Conservation (phyloP, 2,888 invertebrate species). For the Caenorhabditis doughertyi region DNA sequence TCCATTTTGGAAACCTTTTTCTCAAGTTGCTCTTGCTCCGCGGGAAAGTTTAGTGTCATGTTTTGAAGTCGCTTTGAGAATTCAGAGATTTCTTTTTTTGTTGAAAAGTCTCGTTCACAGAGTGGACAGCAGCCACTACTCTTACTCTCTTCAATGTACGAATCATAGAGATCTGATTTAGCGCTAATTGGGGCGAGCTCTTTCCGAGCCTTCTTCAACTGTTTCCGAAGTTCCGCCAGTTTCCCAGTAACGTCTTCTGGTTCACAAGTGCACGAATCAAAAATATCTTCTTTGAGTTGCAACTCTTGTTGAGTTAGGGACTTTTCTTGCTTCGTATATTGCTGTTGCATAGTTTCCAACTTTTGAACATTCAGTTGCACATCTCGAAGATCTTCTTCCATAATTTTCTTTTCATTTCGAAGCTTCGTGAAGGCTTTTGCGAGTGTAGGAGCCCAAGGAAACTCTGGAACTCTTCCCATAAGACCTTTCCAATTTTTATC, state of each 20-base stretch:
- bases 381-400: slow-evolving; percentile 35
- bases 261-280: slow-evolving; percentile 42
- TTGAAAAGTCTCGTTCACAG: slow-evolving; percentile 73
- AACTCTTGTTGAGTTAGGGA: slow-evolving; percentile 18
- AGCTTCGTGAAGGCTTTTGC: slow-evolving; percentile 2
- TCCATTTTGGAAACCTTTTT: slow-evolving; percentile 24
- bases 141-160: slow-evolving; percentile 68
- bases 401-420: slow-evolving; percentile 25
- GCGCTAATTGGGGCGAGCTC: slow-evolving; percentile 70
- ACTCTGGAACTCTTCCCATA: slow-evolving; percentile 30
- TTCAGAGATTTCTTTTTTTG: slow-evolving; percentile 63
- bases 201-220: slow-evolving; percentile 62
- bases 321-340: slow-evolving; percentile 39
- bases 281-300: slow-evolving; percentile 36
- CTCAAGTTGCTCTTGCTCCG: slow-evolving; percentile 58
- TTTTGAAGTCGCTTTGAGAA: slow-evolving; percentile 64
- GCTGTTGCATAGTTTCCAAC: slow-evolving; percentile 35
- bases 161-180: slow-evolving; percentile 71
- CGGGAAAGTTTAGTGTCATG: slow-evolving; percentile 66
- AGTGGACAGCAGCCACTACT: slow-evolving; percentile 73
- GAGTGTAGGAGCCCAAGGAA: slow-evolving; percentile 37
- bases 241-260: slow-evolving; percentile 58
- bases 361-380: slow-evolving; percentile 42
- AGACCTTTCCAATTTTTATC: slow-evolving; percentile 45
- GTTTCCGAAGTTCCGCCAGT: slow-evolving; percentile 43